These are phyloP conservation scores for Hydrophis major DNA, from an alignment of 2,797 vertebrate species.

Conservation along the genomic window DNA sequence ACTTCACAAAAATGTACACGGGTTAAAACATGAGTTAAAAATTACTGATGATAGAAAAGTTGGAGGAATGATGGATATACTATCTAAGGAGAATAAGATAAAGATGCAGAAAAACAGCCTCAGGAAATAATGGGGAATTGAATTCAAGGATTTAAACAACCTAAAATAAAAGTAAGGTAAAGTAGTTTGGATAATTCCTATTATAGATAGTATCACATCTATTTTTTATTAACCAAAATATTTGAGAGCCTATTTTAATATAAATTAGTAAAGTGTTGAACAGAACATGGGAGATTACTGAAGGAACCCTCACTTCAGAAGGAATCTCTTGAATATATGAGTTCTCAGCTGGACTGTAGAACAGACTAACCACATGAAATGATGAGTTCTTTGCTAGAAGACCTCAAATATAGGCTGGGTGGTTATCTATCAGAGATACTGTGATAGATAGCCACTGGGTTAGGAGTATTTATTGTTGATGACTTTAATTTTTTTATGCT, in stretches of 20 bases:
- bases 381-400: neutral
- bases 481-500: neutral
- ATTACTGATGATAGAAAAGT: neutral
- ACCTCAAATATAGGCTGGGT: neutral
- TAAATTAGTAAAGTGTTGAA: neutral
- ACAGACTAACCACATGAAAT: neutral
- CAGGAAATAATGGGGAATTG: neutral
- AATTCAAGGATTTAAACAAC: neutral
- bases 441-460: neutral
- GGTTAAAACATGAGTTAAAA: neutral
- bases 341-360: neutral
- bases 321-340: neutral
- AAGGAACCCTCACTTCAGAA: neutral
- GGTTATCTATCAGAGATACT: neutral
- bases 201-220: neutral
- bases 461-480: neutral
- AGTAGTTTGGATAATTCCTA: neutral
- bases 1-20: neutral
- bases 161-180: neutral
- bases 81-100: neutral
- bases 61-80: neutral
- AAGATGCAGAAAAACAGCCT: neutral
- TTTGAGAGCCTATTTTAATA: neutral
- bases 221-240: neutral
- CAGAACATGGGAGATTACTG: neutral